A percentile compares a stretch with the other conserved stretches of the same genome.
These are phyloP conservation scores for Simalia tracyae DNA, from an alignment of 2,797 vertebrate species.

Conservation along the genomic window DNA sequence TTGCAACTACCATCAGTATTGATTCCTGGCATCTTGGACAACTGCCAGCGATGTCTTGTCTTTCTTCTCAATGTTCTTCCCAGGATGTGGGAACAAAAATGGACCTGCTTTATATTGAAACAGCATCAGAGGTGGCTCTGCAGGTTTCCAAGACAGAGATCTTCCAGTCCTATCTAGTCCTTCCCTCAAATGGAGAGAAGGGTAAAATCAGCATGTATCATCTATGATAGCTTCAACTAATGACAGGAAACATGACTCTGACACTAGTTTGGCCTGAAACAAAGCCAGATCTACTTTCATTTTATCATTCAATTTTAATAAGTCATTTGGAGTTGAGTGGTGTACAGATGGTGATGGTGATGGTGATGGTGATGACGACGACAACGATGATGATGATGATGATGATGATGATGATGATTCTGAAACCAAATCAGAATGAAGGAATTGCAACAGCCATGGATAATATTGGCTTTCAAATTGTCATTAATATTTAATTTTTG, in stretches of 20 bases:
- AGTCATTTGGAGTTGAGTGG: not conserved
- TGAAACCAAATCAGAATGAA: not conserved
- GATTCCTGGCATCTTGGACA: not conserved
- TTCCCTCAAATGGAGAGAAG: not conserved
- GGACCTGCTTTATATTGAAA: not conserved
- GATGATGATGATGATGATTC: not conserved
- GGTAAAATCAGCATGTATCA: not conserved
- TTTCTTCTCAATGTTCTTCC: not conserved
- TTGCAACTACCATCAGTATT: not conserved
- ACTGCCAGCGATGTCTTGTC: not conserved
- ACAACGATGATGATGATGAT: not conserved
- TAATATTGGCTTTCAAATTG: not conserved
- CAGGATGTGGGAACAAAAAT: not conserved
- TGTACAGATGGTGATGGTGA: not conserved
- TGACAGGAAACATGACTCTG: not conserved
- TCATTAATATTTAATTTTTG: not conserved
- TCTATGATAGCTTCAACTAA: not conserved
- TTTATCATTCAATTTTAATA: not conserved
- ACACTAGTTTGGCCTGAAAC: not conserved
- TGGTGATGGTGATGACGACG: not conserved
- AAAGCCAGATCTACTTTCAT: not conserved
- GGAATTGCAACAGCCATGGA: not conserved
- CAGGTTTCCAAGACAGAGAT: not conserved
- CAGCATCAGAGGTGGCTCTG: not conserved
- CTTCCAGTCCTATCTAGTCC: not conserved